Conservation (phyloP, 2,797 vertebrate species). For the Gouania willdenowi region DNA sequence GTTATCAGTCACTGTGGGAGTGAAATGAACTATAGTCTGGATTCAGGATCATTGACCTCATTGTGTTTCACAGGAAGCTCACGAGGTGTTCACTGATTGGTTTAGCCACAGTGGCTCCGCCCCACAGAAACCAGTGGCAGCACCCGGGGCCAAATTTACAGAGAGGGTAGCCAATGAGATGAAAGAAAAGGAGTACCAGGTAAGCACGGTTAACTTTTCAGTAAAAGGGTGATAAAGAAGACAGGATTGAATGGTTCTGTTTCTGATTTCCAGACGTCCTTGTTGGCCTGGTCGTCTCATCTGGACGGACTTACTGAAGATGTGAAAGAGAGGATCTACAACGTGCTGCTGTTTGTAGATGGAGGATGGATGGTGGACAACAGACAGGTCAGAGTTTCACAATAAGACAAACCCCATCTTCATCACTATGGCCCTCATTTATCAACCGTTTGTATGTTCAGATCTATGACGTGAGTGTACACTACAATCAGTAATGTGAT, state of each 20-base stretch:
- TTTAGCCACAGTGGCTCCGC: slow-evolving; percentile 90
- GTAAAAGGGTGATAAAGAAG: too few species aligned
- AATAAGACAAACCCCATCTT: background rate
- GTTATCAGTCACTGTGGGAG: background rate
- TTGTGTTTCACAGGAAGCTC: slow-evolving; percentile 56
- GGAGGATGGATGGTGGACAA: slow-evolving; percentile 98
- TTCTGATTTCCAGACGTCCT: slow-evolving; percentile 34
- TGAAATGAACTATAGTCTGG: too few species aligned
- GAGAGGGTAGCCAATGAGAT: slow-evolving; percentile 94
- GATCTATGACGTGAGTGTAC: too few species aligned
- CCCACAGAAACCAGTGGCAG: slow-evolving; percentile 85
- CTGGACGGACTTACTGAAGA: slow-evolving; percentile 88
- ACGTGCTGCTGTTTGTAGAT: slow-evolving; percentile 94
- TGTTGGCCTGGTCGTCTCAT: slow-evolving; percentile 82
- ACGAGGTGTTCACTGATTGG: slow-evolving; percentile 94
- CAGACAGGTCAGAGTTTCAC: slow-evolving; percentile 77
- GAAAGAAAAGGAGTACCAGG: slow-evolving; percentile 93
- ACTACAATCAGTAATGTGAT: too few species aligned
- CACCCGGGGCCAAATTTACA: slow-evolving; percentile 87
- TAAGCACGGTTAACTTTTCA: too few species aligned
- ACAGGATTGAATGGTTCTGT: too few species aligned
- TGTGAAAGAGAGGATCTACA: slow-evolving; percentile 95
- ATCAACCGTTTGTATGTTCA: too few species aligned
- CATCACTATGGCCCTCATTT: too few species aligned
- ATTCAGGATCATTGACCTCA: background rate